Conservation (phyloP, 2,888 invertebrate genomes). For the Shargacucullia verbasci region DNA sequence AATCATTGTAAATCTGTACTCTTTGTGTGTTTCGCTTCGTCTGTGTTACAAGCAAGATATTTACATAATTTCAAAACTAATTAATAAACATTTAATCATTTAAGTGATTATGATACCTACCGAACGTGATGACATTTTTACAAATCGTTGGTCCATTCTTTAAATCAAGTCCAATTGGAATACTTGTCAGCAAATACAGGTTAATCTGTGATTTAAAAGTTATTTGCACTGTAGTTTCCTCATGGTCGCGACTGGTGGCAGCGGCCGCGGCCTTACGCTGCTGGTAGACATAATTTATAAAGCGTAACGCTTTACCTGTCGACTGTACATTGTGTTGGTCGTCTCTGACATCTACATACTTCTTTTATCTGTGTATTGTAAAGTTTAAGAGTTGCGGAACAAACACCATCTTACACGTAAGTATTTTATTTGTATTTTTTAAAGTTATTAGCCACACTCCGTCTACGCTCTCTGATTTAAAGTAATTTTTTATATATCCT, state of each 20-base stretch:
- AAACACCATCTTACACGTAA: slow-evolving; percentile 37
- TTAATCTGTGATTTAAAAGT: slow-evolving; percentile 3
- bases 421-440: slow-evolving; percentile 13
- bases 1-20: slow-evolving; percentile 1
- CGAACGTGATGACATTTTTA: slow-evolving; percentile 5
- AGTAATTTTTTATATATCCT: too few species aligned
- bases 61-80: background rate
- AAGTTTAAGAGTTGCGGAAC: slow-evolving; percentile 21
- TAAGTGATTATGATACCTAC: background rate
- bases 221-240: slow-evolving; percentile 26
- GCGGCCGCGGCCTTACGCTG: background rate
- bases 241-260: background rate
- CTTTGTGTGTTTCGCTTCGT: slow-evolving; percentile 10
- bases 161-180: background rate
- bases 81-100: too few species aligned
- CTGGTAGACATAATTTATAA: background rate
- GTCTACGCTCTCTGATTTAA: too few species aligned
- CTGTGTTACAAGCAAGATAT: slow-evolving; percentile 1
- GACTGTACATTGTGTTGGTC: slow-evolving; percentile 33
- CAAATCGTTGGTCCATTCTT: too few species aligned
- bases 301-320: slow-evolving; percentile 23
- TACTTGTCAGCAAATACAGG: slow-evolving; percentile 5
- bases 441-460: too few species aligned
- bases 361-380: slow-evolving; percentile 27
- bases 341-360: slow-evolving; percentile 22